Evolutionary conservation across 2,113 vertebrate genomes (phyloP), one percentile per base, ranked within the genome.

Genomic region (Stegostoma tigrinum): DNA sequence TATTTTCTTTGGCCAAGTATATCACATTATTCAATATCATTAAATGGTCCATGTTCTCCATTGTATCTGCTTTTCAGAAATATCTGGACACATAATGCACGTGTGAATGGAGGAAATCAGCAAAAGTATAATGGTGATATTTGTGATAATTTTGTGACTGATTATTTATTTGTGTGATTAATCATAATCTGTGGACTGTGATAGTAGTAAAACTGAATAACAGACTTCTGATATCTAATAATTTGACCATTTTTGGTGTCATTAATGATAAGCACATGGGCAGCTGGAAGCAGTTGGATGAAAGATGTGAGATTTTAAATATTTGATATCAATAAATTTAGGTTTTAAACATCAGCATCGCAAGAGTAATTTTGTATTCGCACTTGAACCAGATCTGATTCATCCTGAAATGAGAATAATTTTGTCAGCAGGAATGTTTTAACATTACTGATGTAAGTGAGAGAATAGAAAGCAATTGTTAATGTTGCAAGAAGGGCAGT

Each of bases 161-260:
- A 61, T 90, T 61, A 90, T 90, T 90, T 61, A 17, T 48, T 48
- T 90, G 55, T 64, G n/a, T 90, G 64, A 90, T 90, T 64, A 90
- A 55, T 89, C 48, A 89, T 27, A 90, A n/a, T 83, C 38, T 66
- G 23, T 66, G 55, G 38, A 34, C 38, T 91, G 34, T 19, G 34
- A 42, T 83, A 91, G 89, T 66, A n/a, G 64, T 38, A 91, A 38
- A n/a, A 23, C 7, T 66, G 61, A 66, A 24, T 66, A 23, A n/a
- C 64, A 66, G 55, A n/a, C 89, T 66, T 66, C 5, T 1, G 14
- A 30, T 90, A 21, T 5, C 38, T 17, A 83, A 83, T 23, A 45
- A 83, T 42, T 45, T 7, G 17, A 83, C 4, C 45, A 80, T 83
- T 42, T 23, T 34, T 34, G 30, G 72, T 8, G 72, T 30, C 30